These are phyloP conservation scores for Chrysemys picta DNA, from an alignment of 2,113 vertebrate species.

Conservation along the genomic window DNA sequence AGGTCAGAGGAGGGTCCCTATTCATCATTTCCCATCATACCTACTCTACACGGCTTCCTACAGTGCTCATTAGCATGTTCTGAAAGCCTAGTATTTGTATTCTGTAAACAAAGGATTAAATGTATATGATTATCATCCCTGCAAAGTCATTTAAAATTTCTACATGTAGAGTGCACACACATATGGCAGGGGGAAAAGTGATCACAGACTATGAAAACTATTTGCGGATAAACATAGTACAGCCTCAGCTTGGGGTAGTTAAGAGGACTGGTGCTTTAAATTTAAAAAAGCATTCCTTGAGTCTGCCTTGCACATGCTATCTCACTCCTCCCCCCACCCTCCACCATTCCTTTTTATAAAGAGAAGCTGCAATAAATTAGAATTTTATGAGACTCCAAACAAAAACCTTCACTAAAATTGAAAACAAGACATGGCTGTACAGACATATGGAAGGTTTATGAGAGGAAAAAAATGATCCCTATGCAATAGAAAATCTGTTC, in stretches of 20 bases:
- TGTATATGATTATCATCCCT: neutral
- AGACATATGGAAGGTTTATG: slow-evolving; percentile 67
- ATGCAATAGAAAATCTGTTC: slow-evolving; percentile 52
- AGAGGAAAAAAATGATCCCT: slow-evolving; percentile 31
- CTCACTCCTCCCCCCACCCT: neutral
- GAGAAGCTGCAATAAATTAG: slow-evolving; percentile 70
- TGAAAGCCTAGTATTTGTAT: neutral
- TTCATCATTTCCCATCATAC: neutral
- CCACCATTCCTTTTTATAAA: slow-evolving; percentile 16
- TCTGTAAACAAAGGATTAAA: neutral
- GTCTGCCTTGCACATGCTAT: slow-evolving; percentile 33
- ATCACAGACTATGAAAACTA: neutral
- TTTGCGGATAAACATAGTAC: neutral
- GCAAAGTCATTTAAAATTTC: neutral
- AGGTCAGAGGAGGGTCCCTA: neutral
- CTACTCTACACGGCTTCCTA: neutral
- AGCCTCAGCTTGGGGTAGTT: neutral
- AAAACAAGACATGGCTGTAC: slow-evolving; percentile 58
- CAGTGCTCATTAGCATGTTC: neutral
- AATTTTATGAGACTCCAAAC: slow-evolving; percentile 68
- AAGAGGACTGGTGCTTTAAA: slow-evolving; percentile 11
- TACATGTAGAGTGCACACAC: neutral
- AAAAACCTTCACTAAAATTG: slow-evolving; percentile 64
- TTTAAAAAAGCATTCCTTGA: slow-evolving; percentile 42
- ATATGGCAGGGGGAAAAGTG: neutral